Conservation (phyloP, 2,888 invertebrate species). For the Hyalella azteca region DNA sequence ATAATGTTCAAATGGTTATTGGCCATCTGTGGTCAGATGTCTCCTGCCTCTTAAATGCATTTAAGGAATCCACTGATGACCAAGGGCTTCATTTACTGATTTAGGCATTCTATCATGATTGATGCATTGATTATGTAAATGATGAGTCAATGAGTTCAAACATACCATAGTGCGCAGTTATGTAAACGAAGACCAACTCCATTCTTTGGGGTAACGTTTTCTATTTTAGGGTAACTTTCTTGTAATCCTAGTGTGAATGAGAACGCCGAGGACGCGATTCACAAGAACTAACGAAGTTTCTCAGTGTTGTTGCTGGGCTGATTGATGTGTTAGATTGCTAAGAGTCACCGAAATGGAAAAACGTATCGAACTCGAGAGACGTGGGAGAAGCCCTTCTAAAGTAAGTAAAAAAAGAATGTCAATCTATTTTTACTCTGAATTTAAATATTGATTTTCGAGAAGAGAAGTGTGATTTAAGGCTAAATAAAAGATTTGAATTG, state of each 20-base stretch:
- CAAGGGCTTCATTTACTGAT: not conserved
- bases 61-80: not conserved
- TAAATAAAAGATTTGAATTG: too few relatives aligned
- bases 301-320: constrained; percentile 33
- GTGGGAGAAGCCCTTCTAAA: constrained; percentile 55
- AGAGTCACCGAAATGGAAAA: constrained; percentile 50
- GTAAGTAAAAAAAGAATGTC: constrained; percentile 40
- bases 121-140: not conserved
- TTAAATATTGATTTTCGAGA: too few relatives aligned
- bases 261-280: constrained; percentile 28
- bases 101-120: not conserved
- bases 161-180: not conserved
- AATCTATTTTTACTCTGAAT: too few relatives aligned
- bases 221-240: constrained; percentile 12
- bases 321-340: not conserved
- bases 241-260: constrained; percentile 18
- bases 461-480: too few relatives aligned
- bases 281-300: constrained; percentile 7
- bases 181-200: not conserved
- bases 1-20: too few relatives aligned
- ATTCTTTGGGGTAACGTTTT: not conserved
- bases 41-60: too few relatives aligned
- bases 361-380: constrained; percentile 55
- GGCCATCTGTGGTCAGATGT: too few relatives aligned
- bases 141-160: not conserved